These are phyloP conservation scores for Drosophila athabasca DNA, from an alignment of 1,140 invertebrate genomes.

Conservation along the genomic window DNA sequence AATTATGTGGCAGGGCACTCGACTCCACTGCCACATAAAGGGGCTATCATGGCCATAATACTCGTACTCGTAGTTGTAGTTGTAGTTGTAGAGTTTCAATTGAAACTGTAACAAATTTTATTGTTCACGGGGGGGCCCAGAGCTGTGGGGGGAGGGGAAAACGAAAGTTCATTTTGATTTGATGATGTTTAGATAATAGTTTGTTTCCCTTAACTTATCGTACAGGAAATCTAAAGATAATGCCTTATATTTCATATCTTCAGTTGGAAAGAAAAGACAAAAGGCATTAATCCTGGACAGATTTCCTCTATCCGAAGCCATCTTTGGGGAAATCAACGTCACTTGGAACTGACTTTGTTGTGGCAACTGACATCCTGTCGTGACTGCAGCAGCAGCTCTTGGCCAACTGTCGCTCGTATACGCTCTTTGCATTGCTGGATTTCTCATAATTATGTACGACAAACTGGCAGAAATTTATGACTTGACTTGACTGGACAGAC, in stretches of 20 bases:
- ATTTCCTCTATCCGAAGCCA: too few relatives aligned
- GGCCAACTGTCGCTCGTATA: conserved; percentile 42
- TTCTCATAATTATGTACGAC: conserved; percentile 68
- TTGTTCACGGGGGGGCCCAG: conserved; percentile 7
- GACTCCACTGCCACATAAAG: conserved; percentile 33
- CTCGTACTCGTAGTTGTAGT: too few relatives aligned
- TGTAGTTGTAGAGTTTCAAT: conserved; percentile 48
- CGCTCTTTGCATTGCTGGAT: conserved; percentile 24
- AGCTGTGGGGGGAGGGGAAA: background rate
- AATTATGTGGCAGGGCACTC: conserved; percentile 60
- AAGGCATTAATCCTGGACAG: too few relatives aligned
- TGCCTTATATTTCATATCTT: too few relatives aligned
- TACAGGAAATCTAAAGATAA: background rate
- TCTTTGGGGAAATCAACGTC: background rate
- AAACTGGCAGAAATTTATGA: conserved; percentile 51
- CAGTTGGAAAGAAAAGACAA: too few relatives aligned
- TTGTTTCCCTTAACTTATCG: conserved; percentile 7
- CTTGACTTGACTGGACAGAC: background rate
- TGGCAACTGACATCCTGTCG: conserved; percentile 6
- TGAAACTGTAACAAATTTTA: conserved; percentile 61
- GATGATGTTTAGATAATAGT: conserved; percentile 4
- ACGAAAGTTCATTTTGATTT: conserved; percentile 34
- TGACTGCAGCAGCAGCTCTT: conserved; percentile 3
- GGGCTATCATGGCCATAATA: conserved; percentile 43
- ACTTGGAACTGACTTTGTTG: background rate